phyloP scores from a whole-genome alignment of 2,113 vertebrate genomes.

The Corythaeola cristata region DNA sequence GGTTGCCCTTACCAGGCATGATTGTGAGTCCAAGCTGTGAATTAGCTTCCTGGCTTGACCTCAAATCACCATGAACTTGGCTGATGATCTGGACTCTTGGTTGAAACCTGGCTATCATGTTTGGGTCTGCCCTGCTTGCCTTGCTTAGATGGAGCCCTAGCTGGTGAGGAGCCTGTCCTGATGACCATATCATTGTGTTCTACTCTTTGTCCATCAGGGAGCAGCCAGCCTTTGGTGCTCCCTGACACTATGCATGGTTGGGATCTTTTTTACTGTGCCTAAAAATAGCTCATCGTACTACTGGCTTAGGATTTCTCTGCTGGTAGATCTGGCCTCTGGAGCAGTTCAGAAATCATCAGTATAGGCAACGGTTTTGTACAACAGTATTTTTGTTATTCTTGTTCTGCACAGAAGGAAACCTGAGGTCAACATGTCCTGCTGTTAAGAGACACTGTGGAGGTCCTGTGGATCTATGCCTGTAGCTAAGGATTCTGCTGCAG shows the following conservation, averaged over 20 bases:
- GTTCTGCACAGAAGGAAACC: not conserved
- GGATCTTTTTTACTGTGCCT: not conserved
- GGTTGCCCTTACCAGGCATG: not conserved
- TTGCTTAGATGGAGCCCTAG: accelerated
- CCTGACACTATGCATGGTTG: not conserved
- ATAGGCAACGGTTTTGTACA: not conserved
- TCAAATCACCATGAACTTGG: not conserved
- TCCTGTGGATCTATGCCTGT: not conserved
- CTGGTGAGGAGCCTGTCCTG: not conserved
- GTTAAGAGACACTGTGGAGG: not conserved
- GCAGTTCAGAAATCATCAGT: not conserved
- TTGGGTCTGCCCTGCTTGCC: not conserved
- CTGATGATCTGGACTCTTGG: not conserved
- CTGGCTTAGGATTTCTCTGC: not conserved
- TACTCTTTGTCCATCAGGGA: not conserved
- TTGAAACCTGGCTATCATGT: not conserved
- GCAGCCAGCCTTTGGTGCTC: not conserved
- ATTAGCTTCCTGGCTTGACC: not conserved
- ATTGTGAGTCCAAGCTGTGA: not conserved
- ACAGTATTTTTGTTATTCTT: not conserved
- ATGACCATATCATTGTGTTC: not conserved
- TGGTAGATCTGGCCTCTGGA: not conserved
- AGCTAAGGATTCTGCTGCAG: not conserved
- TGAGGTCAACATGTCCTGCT: not conserved
- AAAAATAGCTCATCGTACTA: not conserved